Base-by-base conservation (phyloP, 2,888 invertebrate species). In the Apamea monoglypha region DNA sequence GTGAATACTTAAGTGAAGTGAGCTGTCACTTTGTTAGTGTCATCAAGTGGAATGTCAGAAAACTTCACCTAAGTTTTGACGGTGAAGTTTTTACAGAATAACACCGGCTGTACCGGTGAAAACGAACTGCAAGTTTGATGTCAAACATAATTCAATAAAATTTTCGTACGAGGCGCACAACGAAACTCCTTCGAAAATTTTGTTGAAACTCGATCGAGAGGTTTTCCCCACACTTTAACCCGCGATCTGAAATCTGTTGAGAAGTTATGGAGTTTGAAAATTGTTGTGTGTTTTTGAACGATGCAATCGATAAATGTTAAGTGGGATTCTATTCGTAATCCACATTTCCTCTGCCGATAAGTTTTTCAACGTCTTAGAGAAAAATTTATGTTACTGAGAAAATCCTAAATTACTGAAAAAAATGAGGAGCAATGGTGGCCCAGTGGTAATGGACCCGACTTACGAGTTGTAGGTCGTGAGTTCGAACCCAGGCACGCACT, bases 201-300 rank as follows among this genome's bases (percentile, higher is more conserved):
- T 86, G 70, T 87, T 77, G 82, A 75, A 78, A 82, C 74, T 82
- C 77, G 71, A 76, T 83, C 73, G 67, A 76, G 77, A 74, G 83
- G 75, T 72, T 85, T 83, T 75, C 71, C 68, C 76, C 71, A 82
- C 83, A 83, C 84, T 89, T 87, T 84, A 84, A 83, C 84, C 83
- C 63, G 44, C 78, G 56, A 74, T 74, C 69, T 25, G 63, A 85
- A 86, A 83, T 86, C 66, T 76, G 80, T 71, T 78, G 50, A 63
- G 75, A 89, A 88, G 85, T 89, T 88, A 84, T 86, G 75, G 63
- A 86, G 82, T 88, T 87, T 73, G 83, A 82, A 85, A 81, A 84
- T 85, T 80, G 83, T 85, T 85, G 72, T 63, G 66, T 80, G 74
- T 85, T 85, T 82, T 84, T 81, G 78, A 83, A 83, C 83, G 80